Evolutionary conservation across 2,888 invertebrate genomes (phyloP).

Genomic region (Eupelmus urozonus): DNA sequence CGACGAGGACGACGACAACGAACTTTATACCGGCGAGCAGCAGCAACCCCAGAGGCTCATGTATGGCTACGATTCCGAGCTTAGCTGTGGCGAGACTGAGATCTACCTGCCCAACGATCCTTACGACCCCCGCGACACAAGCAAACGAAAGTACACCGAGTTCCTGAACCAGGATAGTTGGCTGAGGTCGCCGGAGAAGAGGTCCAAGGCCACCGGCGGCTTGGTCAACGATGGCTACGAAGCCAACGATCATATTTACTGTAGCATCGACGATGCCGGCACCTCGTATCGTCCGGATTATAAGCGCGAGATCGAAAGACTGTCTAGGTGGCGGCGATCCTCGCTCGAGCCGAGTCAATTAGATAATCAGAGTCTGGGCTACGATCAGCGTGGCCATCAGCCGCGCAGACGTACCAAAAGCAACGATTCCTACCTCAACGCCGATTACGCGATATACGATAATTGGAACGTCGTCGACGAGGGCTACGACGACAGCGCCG

Average conservation of each 20-base stretch:
- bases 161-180: slow-evolving; percentile 62
- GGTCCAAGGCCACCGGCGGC: slow-evolving; percentile 34
- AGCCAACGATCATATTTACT: slow-evolving; percentile 72
- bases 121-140: slow-evolving; percentile 58
- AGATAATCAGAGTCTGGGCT: neutral
- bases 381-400: neutral
- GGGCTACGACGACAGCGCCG: slow-evolving; percentile 64
- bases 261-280: slow-evolving; percentile 81
- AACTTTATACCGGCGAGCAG: neutral
- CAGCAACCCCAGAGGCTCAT: slow-evolving; percentile 70
- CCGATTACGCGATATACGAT: slow-evolving; percentile 66
- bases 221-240: slow-evolving; percentile 64
- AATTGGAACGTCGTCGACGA: slow-evolving; percentile 54
- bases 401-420: slow-evolving; percentile 69
- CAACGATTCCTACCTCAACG: slow-evolving; percentile 70
- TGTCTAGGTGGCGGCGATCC: slow-evolving; percentile 58
- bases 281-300: slow-evolving; percentile 49
- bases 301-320: slow-evolving; percentile 68
- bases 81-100: slow-evolving; percentile 79
- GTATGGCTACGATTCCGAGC: slow-evolving; percentile 80
- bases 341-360: neutral
- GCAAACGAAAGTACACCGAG: slow-evolving; percentile 68
- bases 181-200: slow-evolving; percentile 64
- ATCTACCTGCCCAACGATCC: slow-evolving; percentile 75
- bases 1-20: slow-evolving; percentile 39